These are phyloP conservation scores for Propithecus perrieri DNA, from an alignment of 2,797 vertebrate genomes.

Conservation along the genomic window DNA sequence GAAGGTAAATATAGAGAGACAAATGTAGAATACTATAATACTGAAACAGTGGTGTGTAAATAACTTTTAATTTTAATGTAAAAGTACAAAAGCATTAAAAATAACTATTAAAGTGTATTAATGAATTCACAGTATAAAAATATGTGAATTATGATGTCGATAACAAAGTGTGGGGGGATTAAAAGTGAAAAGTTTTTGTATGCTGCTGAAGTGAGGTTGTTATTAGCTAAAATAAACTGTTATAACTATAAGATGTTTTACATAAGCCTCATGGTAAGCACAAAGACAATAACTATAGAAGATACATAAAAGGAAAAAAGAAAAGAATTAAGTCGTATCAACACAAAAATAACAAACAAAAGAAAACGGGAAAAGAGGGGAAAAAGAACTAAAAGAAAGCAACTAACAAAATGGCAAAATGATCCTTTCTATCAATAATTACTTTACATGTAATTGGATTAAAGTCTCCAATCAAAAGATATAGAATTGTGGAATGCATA, in stretches of 20 bases:
- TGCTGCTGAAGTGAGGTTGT: not conserved
- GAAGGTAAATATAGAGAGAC: not conserved
- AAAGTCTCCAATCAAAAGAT: not conserved
- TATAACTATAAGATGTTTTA: not conserved
- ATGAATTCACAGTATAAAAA: not conserved
- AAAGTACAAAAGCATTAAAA: not conserved
- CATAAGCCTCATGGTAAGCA: not conserved
- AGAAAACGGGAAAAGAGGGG: not conserved
- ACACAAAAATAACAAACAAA: not conserved
- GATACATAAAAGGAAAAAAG: not conserved
- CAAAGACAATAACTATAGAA: not conserved
- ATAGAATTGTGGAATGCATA: not conserved
- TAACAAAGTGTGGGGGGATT: not conserved
- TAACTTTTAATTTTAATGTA: not conserved
- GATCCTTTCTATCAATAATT: not conserved
- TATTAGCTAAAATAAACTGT: not conserved
- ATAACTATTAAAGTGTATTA: not conserved
- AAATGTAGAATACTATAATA: not conserved
- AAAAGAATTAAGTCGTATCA: not conserved
- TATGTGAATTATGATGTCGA: not conserved
- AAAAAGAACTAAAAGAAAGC: not conserved
- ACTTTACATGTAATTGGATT: not conserved
- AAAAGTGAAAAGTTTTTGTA: not conserved
- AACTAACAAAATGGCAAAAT: not conserved
- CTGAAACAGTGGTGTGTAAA: not conserved